Base-by-base conservation (phyloP, 2,888 invertebrate species). In the Odontomyia ornata region DNA sequence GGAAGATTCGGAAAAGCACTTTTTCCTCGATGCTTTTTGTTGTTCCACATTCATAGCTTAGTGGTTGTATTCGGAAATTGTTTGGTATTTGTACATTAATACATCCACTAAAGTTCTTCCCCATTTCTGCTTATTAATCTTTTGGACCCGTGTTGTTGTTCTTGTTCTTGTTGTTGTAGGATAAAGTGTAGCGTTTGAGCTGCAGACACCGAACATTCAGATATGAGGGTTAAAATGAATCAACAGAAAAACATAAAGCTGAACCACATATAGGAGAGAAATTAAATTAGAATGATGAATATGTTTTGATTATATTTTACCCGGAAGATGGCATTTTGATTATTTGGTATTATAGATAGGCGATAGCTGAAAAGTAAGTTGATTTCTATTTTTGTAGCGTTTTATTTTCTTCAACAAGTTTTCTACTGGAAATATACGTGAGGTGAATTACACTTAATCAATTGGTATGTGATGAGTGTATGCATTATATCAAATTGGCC, bases 191-290 rank as follows among this genome's bases (percentile, higher is more conserved):
- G 47, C 71, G 15, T 27, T 67, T 71, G 25, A 71, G 27, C 25
- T 47, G 27, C 46, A 71, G 47, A n/a, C 47, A 71, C n/a, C 36
- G 27, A 71, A 71, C 71, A 71, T 71, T 71, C 11, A 71, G 47
- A 77, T 78, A 80, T 52, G 43, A 15, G 43, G 57, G 46, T 28
- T 18, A 13, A 56, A 57, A 73, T 21, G 27, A 76, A 71, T 67
- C n/a, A 76, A 56, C 52, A 1, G 57, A 67, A 57, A 67, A 67
- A 73, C 85, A 86, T 86, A 86, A 86, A 86, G 86, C 86, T 86
- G 85, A 85, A 85, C 86, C 86, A 86, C 86, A 86, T 85, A 86
- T 86, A 85, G 85, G 85, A 84, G 82, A 86, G 86, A 86, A 86
- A 86, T 85, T 85, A 85, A 86, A 86, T 86, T 84, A 86, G 85